These are phyloP conservation scores for Pipistrellus nathusii DNA, from an alignment of 2,797 vertebrate species.

Conservation along the genomic window DNA sequence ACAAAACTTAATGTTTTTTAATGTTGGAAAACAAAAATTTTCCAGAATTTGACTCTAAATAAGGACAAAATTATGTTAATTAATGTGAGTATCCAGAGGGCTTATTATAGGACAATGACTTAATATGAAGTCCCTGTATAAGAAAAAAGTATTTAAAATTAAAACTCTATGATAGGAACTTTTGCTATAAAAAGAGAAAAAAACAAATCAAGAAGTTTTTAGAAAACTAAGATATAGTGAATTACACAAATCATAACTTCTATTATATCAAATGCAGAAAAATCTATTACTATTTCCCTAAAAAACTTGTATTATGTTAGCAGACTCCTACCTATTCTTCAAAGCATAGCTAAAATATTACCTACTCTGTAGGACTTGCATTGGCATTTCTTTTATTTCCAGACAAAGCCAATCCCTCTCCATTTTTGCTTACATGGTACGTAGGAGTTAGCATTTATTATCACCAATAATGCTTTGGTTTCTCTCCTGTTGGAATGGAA, in stretches of 20 bases:
- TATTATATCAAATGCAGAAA: conserved; percentile 3
- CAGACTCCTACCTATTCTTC: background rate
- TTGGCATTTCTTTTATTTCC: background rate
- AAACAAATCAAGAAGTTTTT: background rate
- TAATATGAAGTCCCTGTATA: conserved; percentile 1
- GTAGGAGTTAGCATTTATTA: conserved; percentile 24
- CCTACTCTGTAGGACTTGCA: background rate
- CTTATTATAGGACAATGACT: conserved; percentile 30
- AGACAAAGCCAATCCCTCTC: background rate
- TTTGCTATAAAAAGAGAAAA: conserved; percentile 29
- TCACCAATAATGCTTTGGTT: background rate
- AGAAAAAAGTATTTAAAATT: conserved; percentile 40
- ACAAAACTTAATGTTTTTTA: background rate
- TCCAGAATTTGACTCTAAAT: background rate
- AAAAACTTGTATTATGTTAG: background rate
- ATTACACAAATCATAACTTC: conserved; percentile 3
- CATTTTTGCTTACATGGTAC: background rate
- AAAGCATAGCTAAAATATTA: background rate
- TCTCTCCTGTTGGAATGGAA: background rate
- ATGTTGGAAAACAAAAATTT: conserved; percentile 12
- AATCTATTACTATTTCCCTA: background rate
- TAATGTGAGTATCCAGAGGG: background rate
- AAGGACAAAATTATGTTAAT: background rate
- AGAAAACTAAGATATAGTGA: conserved; percentile 33
- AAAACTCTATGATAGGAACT: background rate